Evolutionary conservation across 2,888 invertebrate genomes (phyloP).

Genomic region (Agrochola circellaris): DNA sequence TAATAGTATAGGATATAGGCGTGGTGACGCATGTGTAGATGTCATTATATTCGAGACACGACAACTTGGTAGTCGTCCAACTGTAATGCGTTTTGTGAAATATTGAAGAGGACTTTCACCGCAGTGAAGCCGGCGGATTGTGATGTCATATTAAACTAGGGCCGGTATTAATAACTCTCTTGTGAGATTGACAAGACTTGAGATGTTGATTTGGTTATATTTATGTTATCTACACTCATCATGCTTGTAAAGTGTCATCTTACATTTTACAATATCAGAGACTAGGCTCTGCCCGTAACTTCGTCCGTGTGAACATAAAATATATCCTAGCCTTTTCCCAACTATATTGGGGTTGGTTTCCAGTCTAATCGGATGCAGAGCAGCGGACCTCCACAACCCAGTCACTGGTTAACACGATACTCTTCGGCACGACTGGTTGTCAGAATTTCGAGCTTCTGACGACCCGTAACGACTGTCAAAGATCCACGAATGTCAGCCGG

Average conservation of each 20-base stretch:
- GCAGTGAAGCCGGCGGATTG: background rate
- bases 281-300: background rate
- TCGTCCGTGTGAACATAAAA: no score
- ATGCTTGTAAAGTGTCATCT: background rate
- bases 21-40: constrained; percentile 26
- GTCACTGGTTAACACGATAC: no score
- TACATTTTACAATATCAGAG: background rate
- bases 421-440: no score
- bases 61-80: constrained; percentile 46
- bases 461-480: no score
- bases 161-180: constrained; percentile 8
- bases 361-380: no score
- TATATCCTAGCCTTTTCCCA: no score
- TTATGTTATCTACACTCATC: background rate
- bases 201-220: background rate
- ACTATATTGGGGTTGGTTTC: no score
- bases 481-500: no score
- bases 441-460: no score
- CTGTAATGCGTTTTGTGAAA: constrained; percentile 30
- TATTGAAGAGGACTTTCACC: constrained; percentile 17
- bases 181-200: background rate
- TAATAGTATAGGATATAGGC: background rate
- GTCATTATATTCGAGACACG: constrained; percentile 16
- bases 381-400: no score
- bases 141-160: constrained; percentile 21